Conservation (phyloP, 2,797 vertebrate genomes). For the Clangula hyemalis region DNA sequence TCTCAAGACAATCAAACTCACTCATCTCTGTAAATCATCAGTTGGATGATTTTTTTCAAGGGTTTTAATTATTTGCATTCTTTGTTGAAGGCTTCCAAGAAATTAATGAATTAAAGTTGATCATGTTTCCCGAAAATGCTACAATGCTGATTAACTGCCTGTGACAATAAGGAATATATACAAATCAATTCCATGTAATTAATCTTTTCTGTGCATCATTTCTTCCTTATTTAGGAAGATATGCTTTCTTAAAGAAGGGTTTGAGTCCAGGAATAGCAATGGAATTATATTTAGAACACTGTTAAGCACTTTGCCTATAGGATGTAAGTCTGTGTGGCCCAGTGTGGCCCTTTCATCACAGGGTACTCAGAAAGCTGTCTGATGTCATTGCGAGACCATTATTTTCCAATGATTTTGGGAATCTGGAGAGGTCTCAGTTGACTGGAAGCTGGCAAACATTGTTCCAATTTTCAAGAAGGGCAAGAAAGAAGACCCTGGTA, state of each 20-base stretch:
- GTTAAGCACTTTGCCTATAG: neutral
- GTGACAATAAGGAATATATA: constrained; percentile 17
- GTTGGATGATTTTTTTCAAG: neutral
- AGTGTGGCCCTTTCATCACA: too few relatives aligned
- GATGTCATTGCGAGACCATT: too few relatives aligned
- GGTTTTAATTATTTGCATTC: constrained; percentile 15
- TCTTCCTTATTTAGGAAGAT: neutral
- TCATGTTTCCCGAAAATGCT: constrained; percentile 21
- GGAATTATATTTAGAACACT: neutral
- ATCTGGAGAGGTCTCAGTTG: too few relatives aligned
- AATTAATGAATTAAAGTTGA: constrained; percentile 41
- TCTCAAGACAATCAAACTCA: neutral
- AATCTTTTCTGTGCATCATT: neutral
- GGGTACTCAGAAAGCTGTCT: too few relatives aligned
- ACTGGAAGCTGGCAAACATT: too few relatives aligned
- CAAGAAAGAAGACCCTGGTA: too few relatives aligned
- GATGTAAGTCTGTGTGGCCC: too few relatives aligned
- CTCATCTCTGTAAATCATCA: neutral
- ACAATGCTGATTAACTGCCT: constrained; percentile 6
- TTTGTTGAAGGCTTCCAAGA: constrained; percentile 28
- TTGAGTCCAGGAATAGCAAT: neutral
- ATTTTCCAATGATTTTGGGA: too few relatives aligned
- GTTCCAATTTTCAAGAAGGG: too few relatives aligned
- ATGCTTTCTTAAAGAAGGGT: neutral
- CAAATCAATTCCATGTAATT: neutral